phyloP scores from a whole-genome alignment of 2,888 invertebrate species.

The Theretra japonica region DNA sequence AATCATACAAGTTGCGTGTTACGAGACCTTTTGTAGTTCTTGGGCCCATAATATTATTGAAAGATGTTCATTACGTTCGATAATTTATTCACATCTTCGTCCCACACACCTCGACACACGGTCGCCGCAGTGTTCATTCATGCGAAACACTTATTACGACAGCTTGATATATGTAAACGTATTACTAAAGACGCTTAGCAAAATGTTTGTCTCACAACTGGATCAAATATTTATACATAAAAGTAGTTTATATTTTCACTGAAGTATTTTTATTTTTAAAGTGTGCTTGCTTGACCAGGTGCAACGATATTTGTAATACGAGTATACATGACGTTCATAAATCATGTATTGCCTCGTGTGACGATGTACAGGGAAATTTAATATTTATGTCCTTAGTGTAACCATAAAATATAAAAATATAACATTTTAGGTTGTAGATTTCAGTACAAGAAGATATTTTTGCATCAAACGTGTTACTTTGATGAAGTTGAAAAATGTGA shows the following conservation, averaged over 20 bases:
- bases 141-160: not conserved
- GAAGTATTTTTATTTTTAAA: not conserved
- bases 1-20: not conserved
- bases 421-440: not conserved
- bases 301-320: not conserved
- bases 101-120: not conserved
- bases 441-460: not conserved
- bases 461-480: too few species aligned
- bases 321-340: not conserved
- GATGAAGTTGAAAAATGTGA: too few species aligned
- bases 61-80: not conserved
- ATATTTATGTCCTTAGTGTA: not conserved
- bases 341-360: not conserved
- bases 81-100: not conserved
- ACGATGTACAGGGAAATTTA: not conserved
- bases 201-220: too few species aligned
- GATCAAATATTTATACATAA: not conserved
- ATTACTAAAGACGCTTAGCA: not conserved
- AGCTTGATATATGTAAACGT: not conserved
- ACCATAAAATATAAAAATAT: not conserved
- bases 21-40: conserved; percentile 2
- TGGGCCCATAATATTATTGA: not conserved
- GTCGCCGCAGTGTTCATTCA: not conserved
- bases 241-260: not conserved
- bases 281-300: not conserved